Evolutionary conservation across 2,797 vertebrate genomes (phyloP).

Genomic region (Iguana delicatissima): DNA sequence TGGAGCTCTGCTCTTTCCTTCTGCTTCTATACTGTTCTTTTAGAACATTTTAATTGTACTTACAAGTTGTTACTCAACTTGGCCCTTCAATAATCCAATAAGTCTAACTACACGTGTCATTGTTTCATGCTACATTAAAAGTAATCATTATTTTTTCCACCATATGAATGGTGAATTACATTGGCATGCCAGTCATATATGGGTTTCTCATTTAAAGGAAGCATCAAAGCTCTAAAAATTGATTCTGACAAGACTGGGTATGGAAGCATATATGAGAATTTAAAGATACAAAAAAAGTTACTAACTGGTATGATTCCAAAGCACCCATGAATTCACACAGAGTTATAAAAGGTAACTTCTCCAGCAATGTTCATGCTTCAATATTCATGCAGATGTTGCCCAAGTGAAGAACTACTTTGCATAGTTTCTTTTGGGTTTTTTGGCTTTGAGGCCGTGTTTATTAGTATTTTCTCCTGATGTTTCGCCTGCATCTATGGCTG

Average conservation of each 20-base stretch:
- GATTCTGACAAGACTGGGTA: neutral
- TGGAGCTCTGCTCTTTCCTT: no score
- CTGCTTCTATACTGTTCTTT: neutral
- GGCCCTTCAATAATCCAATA: neutral
- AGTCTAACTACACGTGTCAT: neutral
- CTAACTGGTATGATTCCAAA: neutral
- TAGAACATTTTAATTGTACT: neutral
- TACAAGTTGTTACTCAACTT: neutral
- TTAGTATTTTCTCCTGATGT: no score
- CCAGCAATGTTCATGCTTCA: neutral
- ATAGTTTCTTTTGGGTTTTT: no score
- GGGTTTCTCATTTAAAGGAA: neutral
- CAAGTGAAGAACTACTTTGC: no score
- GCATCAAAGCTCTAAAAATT: neutral
- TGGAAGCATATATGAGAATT: neutral
- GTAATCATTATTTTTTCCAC: neutral
- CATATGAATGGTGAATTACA: neutral
- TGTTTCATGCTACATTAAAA: neutral
- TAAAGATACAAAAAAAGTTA: neutral
- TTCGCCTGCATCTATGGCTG: no score
- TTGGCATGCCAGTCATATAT: neutral
- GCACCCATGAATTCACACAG: neutral
- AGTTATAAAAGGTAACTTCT: neutral
- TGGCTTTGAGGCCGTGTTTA: no score
- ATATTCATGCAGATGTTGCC: no score